Evolutionary conservation across 2,113 vertebrate species (phyloP).

Genomic region (Piprites chloris): DNA sequence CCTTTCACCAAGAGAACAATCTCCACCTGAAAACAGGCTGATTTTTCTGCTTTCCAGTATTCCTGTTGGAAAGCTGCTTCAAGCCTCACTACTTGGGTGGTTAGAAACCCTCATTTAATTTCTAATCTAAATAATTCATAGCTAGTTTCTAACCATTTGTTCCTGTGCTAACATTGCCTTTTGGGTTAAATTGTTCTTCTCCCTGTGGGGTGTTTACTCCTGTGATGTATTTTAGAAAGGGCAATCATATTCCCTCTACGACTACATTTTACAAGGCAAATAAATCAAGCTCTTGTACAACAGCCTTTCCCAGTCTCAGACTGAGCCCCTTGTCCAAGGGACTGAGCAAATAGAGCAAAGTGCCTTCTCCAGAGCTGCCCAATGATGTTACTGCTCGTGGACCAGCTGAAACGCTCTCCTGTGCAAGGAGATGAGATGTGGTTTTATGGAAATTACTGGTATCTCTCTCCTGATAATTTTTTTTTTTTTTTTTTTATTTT

Average conservation of each 20-base stretch:
- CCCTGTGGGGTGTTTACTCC: slow-evolving; percentile 28
- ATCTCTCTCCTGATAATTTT: neutral
- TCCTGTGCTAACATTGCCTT: slow-evolving; percentile 36
- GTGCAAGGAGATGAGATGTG: neutral
- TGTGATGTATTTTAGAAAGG: slow-evolving; percentile 21
- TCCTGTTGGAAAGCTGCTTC: neutral
- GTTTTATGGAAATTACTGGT: neutral
- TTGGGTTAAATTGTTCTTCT: slow-evolving; percentile 38
- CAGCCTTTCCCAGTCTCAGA: neutral
- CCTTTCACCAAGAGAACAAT: neutral
- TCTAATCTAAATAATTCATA: slow-evolving; percentile 46
- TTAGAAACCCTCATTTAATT: slow-evolving; percentile 15
- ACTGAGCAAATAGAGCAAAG: neutral
- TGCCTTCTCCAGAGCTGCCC: neutral
- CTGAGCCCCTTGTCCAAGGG: neutral
- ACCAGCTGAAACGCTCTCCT: neutral
- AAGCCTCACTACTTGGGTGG: neutral
- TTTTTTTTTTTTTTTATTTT: neutral
- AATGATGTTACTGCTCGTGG: fast-evolving
- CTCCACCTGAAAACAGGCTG: neutral
- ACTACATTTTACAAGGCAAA: slow-evolving; percentile 17
- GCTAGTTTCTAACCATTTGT: slow-evolving; percentile 25
- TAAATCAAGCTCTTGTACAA: neutral
- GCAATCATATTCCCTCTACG: slow-evolving; percentile 30
- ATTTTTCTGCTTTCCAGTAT: neutral